Evolutionary conservation across 2,888 invertebrate genomes (phyloP).

Genomic region (Malachius bipustulatus): DNA sequence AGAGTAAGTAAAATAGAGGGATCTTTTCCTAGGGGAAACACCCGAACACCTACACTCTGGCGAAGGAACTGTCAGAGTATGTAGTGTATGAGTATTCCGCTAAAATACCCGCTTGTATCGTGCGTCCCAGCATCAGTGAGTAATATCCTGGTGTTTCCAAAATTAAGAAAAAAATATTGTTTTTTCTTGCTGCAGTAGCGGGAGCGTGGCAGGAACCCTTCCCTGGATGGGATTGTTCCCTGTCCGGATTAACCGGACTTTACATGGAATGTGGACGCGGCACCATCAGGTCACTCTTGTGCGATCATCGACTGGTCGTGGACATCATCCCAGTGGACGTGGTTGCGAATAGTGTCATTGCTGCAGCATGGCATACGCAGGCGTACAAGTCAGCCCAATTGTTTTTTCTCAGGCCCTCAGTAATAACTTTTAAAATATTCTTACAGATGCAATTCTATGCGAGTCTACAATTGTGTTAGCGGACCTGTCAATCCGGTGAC

Average conservation of each 20-base stretch:
- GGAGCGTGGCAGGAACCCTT: slow-evolving; percentile 66
- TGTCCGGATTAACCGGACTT: slow-evolving; percentile 78
- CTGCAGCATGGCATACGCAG: slow-evolving; percentile 63
- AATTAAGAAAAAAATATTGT: too few species aligned
- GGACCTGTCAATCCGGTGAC: slow-evolving; percentile 74
- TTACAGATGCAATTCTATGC: slow-evolving; percentile 40
- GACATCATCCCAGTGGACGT: slow-evolving; percentile 90
- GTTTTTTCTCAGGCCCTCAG: too few species aligned
- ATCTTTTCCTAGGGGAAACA: slow-evolving; percentile 69
- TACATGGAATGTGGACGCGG: slow-evolving; percentile 75
- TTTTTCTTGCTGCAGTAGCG: slow-evolving; percentile 20
- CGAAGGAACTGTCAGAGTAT: slow-evolving; percentile 87
- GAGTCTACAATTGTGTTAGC: slow-evolving; percentile 87
- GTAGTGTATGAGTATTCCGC: slow-evolving; percentile 59
- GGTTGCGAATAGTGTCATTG: slow-evolving; percentile 77
- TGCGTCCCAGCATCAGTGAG: slow-evolving; percentile 81
- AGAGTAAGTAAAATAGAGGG: too few species aligned
- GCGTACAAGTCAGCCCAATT: slow-evolving; percentile 29
- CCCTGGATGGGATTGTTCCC: slow-evolving; percentile 83
- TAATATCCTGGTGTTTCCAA: too few species aligned
- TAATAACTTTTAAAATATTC: too few species aligned
- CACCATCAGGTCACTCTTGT: slow-evolving; percentile 69
- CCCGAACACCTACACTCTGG: slow-evolving; percentile 93
- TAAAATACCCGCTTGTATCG: slow-evolving; percentile 73
- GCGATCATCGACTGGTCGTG: slow-evolving; percentile 59